These are phyloP conservation scores for Limnodromus scolopaceus DNA, from an alignment of 2,797 vertebrate species.

Conservation along the genomic window DNA sequence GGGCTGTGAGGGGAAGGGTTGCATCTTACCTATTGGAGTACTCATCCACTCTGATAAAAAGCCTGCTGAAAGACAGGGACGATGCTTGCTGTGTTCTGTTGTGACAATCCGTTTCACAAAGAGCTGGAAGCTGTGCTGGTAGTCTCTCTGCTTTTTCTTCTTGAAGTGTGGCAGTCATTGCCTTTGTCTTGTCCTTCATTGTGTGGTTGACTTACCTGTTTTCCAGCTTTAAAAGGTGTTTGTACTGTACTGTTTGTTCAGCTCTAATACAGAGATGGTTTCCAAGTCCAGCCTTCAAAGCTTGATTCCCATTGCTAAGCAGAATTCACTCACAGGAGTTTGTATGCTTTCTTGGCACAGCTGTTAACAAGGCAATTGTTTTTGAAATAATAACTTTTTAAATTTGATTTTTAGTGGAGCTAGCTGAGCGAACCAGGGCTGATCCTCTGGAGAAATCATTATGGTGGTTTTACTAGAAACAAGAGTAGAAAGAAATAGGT, in stretches of 20 bases:
- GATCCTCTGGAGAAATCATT: background rate
- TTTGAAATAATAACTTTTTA: background rate
- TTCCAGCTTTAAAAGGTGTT: background rate
- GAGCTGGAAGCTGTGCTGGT: background rate
- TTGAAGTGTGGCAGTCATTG: background rate
- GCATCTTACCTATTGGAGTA: background rate
- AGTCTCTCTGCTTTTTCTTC: background rate
- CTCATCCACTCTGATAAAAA: background rate
- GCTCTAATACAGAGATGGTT: background rate
- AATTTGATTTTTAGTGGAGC: background rate
- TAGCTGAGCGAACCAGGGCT: background rate
- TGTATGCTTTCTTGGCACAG: background rate
- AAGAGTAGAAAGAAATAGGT: background rate
- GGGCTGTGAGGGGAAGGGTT: background rate
- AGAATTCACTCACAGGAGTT: background rate
- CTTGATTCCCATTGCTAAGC: background rate
- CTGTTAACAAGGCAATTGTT: background rate
- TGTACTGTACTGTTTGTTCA: background rate
- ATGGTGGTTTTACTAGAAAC: background rate
- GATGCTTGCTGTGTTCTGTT: background rate
- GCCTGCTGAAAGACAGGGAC: background rate
- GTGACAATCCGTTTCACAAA: background rate
- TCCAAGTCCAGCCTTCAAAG: background rate
- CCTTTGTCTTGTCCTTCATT: background rate
- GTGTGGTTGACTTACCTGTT: background rate